Evolutionary conservation across 2,797 vertebrate genomes (phyloP), one percentile per base, ranked within the genome.

Genomic region (Sebastes iracundus): DNA sequence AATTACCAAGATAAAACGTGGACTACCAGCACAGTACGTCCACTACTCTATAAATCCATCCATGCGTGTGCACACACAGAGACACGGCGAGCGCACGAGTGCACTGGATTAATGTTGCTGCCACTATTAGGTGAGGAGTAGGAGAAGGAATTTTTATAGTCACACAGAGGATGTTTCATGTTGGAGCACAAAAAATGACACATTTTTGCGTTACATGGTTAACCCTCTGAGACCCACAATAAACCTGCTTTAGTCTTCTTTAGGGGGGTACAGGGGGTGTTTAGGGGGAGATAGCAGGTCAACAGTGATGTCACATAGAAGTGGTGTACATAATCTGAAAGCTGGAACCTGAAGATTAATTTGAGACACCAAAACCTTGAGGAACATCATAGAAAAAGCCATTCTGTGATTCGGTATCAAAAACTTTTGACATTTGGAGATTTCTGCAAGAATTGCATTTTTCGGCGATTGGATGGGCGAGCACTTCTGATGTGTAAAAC

Each of bases 81-180:
- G 52, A 52, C 58, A 64, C 2, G 27, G 6, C 12, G 30, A 35
- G 7, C 22, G 32, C 55, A 5, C 9, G 10, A 52, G 53, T 63
- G 55, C 53, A 65, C 70, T 53, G 75, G 53, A 82, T 86, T 23
- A 58, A 77, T 32, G 71, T 70, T 59, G 59, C 67, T 59, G 70
- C 75, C 38, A 67, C 58, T 22, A 25, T 6, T 46, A 52, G 23
- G 23, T 38, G 60, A 71, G 55, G 66, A 35, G 22, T 5, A 73
- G 62, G 62, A 88, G 82, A 82, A 82, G 68, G 46, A 30, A 10
- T 65, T 76, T 86, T 88, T 83, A 80, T 82, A 87, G 88, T 91
- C 80, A 76, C 35, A 60, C 46, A 75, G 62, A 52, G 63, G 28
- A 77, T 67, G 66, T 80, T 82, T 82, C 12, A 63, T 86, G 67